phyloP scores from a whole-genome alignment of 2,797 vertebrate species.

The Gymnodraco acuticeps region DNA sequence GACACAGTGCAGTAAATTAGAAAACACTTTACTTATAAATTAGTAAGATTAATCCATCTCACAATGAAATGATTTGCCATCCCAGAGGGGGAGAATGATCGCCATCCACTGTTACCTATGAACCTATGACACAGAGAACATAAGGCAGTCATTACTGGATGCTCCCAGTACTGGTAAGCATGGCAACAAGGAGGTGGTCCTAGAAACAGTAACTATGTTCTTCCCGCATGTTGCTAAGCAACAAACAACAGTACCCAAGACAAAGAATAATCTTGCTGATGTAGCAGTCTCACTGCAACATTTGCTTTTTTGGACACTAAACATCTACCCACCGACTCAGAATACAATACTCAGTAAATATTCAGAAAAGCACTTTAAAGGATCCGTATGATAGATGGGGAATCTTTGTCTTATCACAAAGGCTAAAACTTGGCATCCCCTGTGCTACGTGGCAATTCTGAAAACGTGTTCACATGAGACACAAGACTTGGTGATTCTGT shows the following conservation, averaged over 20 bases:
- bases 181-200: slow-evolving; percentile 67
- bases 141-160: slow-evolving; percentile 71
- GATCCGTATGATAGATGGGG: slow-evolving; percentile 53
- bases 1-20: slow-evolving; percentile 59
- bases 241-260: slow-evolving; percentile 76
- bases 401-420: slow-evolving; percentile 65
- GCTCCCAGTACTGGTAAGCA: slow-evolving; percentile 64
- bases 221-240: slow-evolving; percentile 77
- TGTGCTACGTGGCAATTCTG: slow-evolving; percentile 73
- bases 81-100: slow-evolving; percentile 58
- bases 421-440: slow-evolving; percentile 68
- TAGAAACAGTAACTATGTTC: slow-evolving; percentile 72
- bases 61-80: slow-evolving; percentile 75
- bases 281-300: slow-evolving; percentile 65
- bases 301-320: slow-evolving; percentile 79
- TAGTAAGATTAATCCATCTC: slow-evolving; percentile 71
- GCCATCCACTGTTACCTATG: slow-evolving; percentile 70
- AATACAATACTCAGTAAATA: slow-evolving; percentile 84
- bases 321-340: slow-evolving; percentile 82
- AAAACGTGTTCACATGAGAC: slow-evolving; percentile 55
- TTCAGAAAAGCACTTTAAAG: slow-evolving; percentile 69
- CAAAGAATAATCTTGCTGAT: slow-evolving; percentile 68
- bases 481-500: slow-evolving; percentile 58
- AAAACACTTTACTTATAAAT: slow-evolving; percentile 85
- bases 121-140: slow-evolving; percentile 74